phyloP scores from a whole-genome alignment of 2,797 vertebrate genomes.

The Myotis findleyi region DNA sequence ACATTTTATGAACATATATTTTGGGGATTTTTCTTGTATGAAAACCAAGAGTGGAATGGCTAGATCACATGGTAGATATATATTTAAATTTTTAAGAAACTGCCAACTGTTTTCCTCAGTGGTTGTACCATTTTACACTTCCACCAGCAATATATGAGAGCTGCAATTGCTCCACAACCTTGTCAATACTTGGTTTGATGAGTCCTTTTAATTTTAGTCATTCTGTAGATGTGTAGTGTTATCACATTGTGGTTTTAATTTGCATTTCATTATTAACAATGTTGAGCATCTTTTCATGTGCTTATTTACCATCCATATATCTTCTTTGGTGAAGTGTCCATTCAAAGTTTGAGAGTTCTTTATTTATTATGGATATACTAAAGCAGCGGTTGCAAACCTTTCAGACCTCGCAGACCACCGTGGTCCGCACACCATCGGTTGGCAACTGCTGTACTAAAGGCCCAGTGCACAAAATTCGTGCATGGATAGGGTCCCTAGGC shows the following conservation, averaged over 20 bases:
- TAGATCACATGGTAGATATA: neutral
- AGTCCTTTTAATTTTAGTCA: conserved; percentile 21
- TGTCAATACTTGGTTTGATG: neutral
- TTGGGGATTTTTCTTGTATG: neutral
- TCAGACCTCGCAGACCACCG: too few species aligned
- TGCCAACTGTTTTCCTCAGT: neutral
- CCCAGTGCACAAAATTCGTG: too few species aligned
- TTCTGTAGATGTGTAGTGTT: conserved; percentile 18
- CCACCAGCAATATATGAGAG: neutral
- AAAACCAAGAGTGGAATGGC: conserved; percentile 16
- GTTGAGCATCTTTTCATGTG: neutral
- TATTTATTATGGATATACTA: too few species aligned
- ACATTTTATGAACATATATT: neutral
- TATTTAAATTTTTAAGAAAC: conserved; percentile 49
- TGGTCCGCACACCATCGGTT: too few species aligned
- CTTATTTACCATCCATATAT: neutral
- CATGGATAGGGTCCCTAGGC: too few species aligned
- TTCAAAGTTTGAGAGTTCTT: too few species aligned
- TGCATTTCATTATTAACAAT: conserved; percentile 1
- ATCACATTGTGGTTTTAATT: neutral
- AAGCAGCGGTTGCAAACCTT: too few species aligned
- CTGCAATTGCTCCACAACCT: neutral
- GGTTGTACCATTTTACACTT: neutral
- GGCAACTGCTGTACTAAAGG: too few species aligned
- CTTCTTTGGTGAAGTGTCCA: neutral